Evolutionary conservation across 1,140 invertebrate genomes (phyloP), one percentile per base, ranked within the genome.

Genomic region (Nautilus pompilius): DNA sequence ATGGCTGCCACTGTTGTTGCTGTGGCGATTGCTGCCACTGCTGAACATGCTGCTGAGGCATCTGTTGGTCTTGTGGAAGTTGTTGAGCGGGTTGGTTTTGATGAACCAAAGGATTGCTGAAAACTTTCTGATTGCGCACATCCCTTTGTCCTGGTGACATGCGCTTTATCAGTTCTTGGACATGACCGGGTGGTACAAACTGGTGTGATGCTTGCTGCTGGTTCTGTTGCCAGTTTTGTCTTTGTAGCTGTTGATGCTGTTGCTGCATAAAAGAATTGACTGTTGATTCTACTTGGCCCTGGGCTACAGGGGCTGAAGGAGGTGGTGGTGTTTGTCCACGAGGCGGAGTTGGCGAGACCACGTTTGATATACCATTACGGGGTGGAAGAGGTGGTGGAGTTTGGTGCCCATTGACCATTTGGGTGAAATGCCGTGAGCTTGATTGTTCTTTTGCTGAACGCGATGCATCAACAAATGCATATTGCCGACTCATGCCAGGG

Each of bases 131-230:
- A 64, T 56, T 15, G 51, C 62, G 46, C 53, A 63, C 62, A 62
- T 66, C 17, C 55, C 65, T 32, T 65, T 62, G 5, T 54, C 65
- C n/a, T 65, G 66, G 57, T 24, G 91, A 93, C 86, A 93, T 93
- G 63, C 91, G 86, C 78, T 93, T 93, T 71, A 92, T 87, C 79
- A 91, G 87, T 78, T 92, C 91, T 81, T 91, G 91, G 80, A 92
- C 89, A 64, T 86, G 88, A 73, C 67, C 65, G 68, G 85, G 64
- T 80, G 83, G 56, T 83, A 59, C 29, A 53, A 54, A 36, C 57
- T 53, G 49, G 29, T 70, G 69, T 2, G 73, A 65, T 28, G 68
- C 58, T 56, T 60, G 17, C 26, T 51, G 32, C 54, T 54, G 13
- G 55, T 60, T 13, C 48, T 58, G 22, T 58, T 32, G 24, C 68